These are phyloP conservation scores for Phoxinus dragarum DNA, from an alignment of 2,797 vertebrate genomes.

Conservation along the genomic window DNA sequence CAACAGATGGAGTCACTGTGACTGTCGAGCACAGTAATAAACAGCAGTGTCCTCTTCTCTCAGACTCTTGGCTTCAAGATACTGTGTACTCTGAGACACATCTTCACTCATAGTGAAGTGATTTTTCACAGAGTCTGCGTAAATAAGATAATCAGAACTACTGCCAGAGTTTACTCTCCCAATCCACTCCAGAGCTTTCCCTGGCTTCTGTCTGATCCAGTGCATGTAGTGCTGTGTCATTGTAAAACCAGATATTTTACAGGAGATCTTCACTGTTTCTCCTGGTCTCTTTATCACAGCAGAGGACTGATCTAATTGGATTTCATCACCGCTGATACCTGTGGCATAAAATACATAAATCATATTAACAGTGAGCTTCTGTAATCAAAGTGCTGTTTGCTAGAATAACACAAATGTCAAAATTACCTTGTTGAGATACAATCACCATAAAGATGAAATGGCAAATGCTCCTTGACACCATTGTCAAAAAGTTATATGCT, in stretches of 20 bases:
- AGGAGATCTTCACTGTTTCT: slow-evolving; percentile 63
- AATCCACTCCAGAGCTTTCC: slow-evolving; percentile 54
- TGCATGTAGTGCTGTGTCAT: background rate
- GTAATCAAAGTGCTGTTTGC: background rate
- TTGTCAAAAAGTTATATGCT: background rate
- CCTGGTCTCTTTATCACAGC: slow-evolving; percentile 33
- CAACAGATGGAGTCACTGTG: slow-evolving; percentile 3
- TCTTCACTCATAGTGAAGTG: slow-evolving; percentile 37
- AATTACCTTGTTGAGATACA: background rate
- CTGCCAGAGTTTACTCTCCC: background rate
- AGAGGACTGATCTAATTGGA: slow-evolving; percentile 46
- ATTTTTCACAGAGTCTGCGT: slow-evolving; percentile 23
- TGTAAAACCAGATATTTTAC: slow-evolving; percentile 59
- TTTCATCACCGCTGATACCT: slow-evolving; percentile 39
- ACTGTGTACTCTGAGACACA: slow-evolving; percentile 44
- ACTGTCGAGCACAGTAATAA: background rate
- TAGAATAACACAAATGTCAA: background rate
- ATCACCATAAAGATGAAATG: background rate
- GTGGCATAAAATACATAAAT: background rate
- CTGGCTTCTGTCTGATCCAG: slow-evolving; percentile 57
- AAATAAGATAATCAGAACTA: background rate
- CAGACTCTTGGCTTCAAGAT: slow-evolving; percentile 46
- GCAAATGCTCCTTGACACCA: background rate
- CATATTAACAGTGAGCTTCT: background rate
- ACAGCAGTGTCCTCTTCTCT: slow-evolving; percentile 57